phyloP scores from a whole-genome alignment of 2,797 vertebrate species.

The Takifugu rubripes region DNA sequence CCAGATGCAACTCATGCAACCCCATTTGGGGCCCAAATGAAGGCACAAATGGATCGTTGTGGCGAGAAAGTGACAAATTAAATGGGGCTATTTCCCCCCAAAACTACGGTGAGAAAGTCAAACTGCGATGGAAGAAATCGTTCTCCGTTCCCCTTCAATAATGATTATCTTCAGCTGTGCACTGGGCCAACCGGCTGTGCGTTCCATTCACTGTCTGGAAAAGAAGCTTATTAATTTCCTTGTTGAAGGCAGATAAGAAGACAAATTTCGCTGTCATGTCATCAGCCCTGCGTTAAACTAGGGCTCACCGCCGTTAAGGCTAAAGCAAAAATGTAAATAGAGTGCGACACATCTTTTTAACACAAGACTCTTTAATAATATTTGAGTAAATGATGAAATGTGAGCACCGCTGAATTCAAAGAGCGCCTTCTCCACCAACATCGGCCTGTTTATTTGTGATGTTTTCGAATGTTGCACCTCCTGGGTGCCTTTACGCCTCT shows the following conservation, averaged over 20 bases:
- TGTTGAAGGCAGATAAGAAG: background rate
- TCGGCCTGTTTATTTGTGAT: slow-evolving; percentile 5
- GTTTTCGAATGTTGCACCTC: slow-evolving; percentile 15
- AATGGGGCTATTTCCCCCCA: background rate
- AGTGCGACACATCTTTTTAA: background rate
- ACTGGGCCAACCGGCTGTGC: background rate
- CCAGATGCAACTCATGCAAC: too few species aligned
- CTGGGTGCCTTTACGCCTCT: slow-evolving; percentile 19
- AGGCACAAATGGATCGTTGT: too few species aligned
- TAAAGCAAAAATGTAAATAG: background rate
- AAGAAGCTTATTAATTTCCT: background rate
- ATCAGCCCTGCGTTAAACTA: background rate
- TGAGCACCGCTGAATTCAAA: background rate
- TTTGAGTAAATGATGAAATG: too few species aligned
- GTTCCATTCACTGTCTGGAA: background rate
- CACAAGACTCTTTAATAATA: too few species aligned
- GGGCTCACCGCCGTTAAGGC: background rate
- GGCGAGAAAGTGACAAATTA: too few species aligned
- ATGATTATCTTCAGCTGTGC: background rate
- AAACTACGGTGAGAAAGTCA: background rate
- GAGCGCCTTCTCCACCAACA: background rate
- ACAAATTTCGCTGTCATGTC: background rate
- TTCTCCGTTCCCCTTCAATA: background rate
- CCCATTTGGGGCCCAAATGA: too few species aligned
- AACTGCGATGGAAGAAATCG: background rate